A percentile compares a stretch with the other conserved stretches of the same genome.
These are phyloP conservation scores for Leptinotarsa texana DNA, from an alignment of 1,140 invertebrate genomes.

Conservation along the genomic window DNA sequence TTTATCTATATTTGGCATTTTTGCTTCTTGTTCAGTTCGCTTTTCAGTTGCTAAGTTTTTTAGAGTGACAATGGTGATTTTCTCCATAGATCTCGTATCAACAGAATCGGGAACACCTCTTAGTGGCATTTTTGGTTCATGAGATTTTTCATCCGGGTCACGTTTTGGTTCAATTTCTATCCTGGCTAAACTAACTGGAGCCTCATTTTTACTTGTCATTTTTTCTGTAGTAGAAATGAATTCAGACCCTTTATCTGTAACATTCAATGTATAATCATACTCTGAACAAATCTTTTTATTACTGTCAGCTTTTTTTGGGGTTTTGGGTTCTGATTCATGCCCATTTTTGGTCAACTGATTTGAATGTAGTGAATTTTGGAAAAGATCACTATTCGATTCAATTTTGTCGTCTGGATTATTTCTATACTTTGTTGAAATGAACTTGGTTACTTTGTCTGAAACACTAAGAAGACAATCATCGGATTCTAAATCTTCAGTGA, in stretches of 20 bases:
- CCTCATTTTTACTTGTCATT: slow-evolving; percentile 32
- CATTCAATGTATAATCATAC: neutral
- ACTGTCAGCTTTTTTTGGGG: no score
- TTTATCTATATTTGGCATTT: neutral
- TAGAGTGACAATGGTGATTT: no score
- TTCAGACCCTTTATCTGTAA: slow-evolving; percentile 63
- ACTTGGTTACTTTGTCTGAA: slow-evolving; percentile 68
- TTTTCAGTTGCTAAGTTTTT: neutral
- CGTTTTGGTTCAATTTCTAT: slow-evolving; percentile 32
- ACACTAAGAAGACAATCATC: slow-evolving; percentile 68
- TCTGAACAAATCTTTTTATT: no score
- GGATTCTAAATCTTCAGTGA: slow-evolving; percentile 59
- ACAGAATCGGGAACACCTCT: neutral
- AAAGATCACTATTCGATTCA: neutral
- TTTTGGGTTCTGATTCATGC: no score
- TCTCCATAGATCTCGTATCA: neutral
- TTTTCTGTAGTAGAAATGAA: slow-evolving; percentile 65
- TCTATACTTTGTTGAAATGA: slow-evolving; percentile 58
- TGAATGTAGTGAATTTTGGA: no score
- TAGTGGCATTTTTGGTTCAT: slow-evolving; percentile 24
- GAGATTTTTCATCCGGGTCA: slow-evolving; percentile 22
- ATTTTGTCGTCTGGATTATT: slow-evolving; percentile 13
- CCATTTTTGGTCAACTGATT: no score
- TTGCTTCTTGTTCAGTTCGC: neutral
- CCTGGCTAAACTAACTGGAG: slow-evolving; percentile 31